A percentile compares a stretch with the other conserved stretches of the same genome.
These are phyloP conservation scores for Omphaloscelis lunosa DNA, from an alignment of 2,888 invertebrate species.

Conservation along the genomic window DNA sequence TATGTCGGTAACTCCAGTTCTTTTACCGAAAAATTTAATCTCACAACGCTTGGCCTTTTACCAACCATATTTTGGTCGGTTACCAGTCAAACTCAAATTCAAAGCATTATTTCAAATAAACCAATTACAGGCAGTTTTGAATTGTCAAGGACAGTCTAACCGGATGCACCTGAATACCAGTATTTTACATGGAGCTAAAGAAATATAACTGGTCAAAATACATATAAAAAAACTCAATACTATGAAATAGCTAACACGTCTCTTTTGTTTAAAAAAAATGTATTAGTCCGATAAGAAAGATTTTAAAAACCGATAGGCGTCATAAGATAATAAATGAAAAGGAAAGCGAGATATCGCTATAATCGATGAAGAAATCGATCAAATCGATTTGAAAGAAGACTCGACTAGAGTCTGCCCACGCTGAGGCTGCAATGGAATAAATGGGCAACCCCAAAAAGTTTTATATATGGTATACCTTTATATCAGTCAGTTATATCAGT, in stretches of 20 bases:
- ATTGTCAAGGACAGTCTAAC: no score
- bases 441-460: no score
- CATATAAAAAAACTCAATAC: background rate
- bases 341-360: conserved; percentile 14
- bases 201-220: background rate
- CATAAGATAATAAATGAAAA: background rate
- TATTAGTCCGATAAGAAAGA: conserved; percentile 33
- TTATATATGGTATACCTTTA: no score
- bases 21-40: background rate
- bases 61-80: no score
- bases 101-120: no score
- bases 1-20: background rate
- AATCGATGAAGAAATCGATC: background rate
- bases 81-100: background rate
- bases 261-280: conserved; percentile 15
- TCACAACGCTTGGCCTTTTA: background rate
- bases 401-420: no score
- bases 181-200: background rate
- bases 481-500: no score
- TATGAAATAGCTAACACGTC: background rate
- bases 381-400: background rate
- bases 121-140: no score
- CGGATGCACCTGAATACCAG: background rate
- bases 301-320: background rate
- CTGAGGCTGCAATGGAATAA: no score